Base-by-base conservation (phyloP, 2,797 vertebrate genomes). In the Gobio occitaniae region DNA sequence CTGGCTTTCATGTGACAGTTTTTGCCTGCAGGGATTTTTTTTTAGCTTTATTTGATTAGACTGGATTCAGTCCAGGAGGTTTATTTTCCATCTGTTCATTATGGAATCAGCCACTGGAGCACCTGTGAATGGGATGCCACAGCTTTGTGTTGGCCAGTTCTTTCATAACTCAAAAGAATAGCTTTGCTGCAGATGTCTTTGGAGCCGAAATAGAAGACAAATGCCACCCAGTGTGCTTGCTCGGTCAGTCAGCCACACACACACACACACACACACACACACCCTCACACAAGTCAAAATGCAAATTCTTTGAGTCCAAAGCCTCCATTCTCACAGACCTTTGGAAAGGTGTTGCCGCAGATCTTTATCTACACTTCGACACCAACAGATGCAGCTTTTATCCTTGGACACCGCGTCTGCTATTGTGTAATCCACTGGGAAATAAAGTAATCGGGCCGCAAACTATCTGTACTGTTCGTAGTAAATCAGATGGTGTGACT, bases 201-300 rank as follows among this genome's bases (percentile, higher is more conserved):
- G 72, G 84, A 77, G 82, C 72, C 82, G 82, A 84, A 87, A 83
- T 78, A 78, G 78, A 89, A 88, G 84, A 77, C 80, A 84, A 88
- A 91, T 86, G 83, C 90, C 90, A 87, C 89, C 88, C 86, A 84
- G 87, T 68, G 80, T 79, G 86, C 83, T 79, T 84, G 74, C 80
- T 87, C 84, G 66, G 72, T 71, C 65, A 77, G 52, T 61, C 78
- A 71, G 72, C 41, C 68, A 69, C 56, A 61, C 63, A 80, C 52
- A 50, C 15, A 50, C 15, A 83, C 61, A 84, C 72, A 50, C 71
- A 75, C 71, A 17, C 44, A 74, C 47, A 75, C 66, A 61, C 68
- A 66, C 80, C 54, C 70, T 50, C 48, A 32, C 59, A 71, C 48
- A 80, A 85, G 84, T 79, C 80, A 84, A 78, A 84, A 88, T 88